These are phyloP conservation scores for Lepidocyrtinus sp. DNA, from an alignment of 2,888 invertebrate genomes.

Conservation along the genomic window DNA sequence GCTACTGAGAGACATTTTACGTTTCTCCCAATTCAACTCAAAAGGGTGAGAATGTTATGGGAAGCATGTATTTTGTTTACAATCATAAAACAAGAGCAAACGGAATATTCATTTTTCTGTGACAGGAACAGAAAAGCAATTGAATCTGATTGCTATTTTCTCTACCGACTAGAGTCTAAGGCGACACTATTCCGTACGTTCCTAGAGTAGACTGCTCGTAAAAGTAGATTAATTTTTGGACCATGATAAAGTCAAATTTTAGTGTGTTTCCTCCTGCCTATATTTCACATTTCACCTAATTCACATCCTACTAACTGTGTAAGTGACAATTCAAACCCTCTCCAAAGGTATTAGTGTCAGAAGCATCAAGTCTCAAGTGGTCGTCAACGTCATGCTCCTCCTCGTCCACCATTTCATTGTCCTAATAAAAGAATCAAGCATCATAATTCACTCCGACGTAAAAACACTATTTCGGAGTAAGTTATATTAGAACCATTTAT, in stretches of 20 bases:
- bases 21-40: too few species aligned
- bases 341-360: conserved; percentile 16
- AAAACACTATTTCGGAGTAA: too few species aligned
- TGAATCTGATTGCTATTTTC: not conserved
- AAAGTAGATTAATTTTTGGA: not conserved
- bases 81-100: too few species aligned
- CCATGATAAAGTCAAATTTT: not conserved
- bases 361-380: conserved; percentile 15
- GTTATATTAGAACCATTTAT: not conserved
- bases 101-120: not conserved
- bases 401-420: not conserved
- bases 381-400: conserved; percentile 18
- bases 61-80: too few species aligned
- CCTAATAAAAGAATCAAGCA: conserved; percentile 12
- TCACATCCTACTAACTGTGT: not conserved
- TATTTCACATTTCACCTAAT: not conserved
- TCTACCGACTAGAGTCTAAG: not conserved
- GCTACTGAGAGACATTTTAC: too few species aligned
- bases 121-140: not conserved
- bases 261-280: not conserved
- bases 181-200: not conserved
- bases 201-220: not conserved
- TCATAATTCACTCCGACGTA: not conserved
- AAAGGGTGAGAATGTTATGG: too few species aligned
- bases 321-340: conserved; percentile 9